Base-by-base conservation (phyloP, 2,797 vertebrate species). In the Thripadectes ignobilis region DNA sequence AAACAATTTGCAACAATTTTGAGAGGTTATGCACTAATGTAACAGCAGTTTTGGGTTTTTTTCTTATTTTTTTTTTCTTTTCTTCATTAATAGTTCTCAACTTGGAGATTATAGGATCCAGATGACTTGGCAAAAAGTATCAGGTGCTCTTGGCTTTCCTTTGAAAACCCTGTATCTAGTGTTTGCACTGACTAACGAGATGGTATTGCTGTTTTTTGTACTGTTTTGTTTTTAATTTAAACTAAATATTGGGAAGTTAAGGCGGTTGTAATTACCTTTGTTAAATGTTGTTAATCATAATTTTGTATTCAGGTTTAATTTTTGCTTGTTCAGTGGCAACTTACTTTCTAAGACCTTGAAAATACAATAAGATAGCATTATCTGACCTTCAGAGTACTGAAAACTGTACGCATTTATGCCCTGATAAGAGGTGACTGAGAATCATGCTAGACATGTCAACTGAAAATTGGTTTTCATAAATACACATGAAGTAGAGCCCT, bases 171-270 rank as follows among this genome's bases (percentile, higher is more conserved):
- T 98, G 97, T 98, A 97, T 96, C 97, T 98, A 97, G 97, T 83
- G 96, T 98, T 98, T 98, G 98, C 98, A 98, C 98, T 98, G 98
- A 98, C 97, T 97, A 97, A 98, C 96, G 96, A 97, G 97, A 97
- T 97, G 97, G 98, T 98, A 95, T 98, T 97, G 97, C 97, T 98
- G 96, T 30, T 92, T 95, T 91, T 97, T 97, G 92, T 96, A 96
- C 91, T 94, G 91, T 95, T 96, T 91, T 97, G 95, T 97, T 97
- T 97, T 97, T 98, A 95, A 97, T 97, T 98, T 98, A 97, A 97
- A 97, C 93, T 95, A 97, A 98, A 95, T 98, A 97, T 95, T 96
- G 75, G 90, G 92, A 94, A 93, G 97, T 97, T 94, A 89, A 95
- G 92, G 94, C n/a, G 80, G 96, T 97, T 96, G 74, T 95, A 93